Evolutionary conservation across 2,888 invertebrate genomes (phyloP).

Genomic region (Perizoma affinitatum): DNA sequence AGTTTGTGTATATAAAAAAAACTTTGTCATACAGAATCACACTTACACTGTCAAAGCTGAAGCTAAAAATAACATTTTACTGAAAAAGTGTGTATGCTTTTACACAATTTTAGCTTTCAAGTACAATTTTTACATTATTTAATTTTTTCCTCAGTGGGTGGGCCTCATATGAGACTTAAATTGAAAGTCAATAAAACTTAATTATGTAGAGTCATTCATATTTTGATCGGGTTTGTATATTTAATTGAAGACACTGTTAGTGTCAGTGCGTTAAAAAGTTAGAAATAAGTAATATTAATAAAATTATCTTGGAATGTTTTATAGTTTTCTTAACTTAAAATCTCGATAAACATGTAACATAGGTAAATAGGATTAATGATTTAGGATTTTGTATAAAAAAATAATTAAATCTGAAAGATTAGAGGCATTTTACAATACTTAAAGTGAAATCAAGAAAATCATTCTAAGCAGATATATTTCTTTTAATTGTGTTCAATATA

Average conservation of each 20-base stretch:
- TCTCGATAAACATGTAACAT: too few species aligned
- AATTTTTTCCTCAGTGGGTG: slow-evolving; percentile 21
- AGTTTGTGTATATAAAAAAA: background rate
- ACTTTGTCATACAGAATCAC: slow-evolving; percentile 8
- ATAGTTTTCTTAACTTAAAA: too few species aligned
- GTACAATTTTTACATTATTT: slow-evolving; percentile 11
- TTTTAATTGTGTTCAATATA: too few species aligned
- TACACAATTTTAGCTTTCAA: slow-evolving; percentile 13
- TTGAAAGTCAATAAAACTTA: slow-evolving; percentile 24
- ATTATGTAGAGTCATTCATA: slow-evolving; percentile 16
- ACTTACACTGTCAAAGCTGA: slow-evolving; percentile 17
- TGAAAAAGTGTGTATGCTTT: slow-evolving; percentile 9
- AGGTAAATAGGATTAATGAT: too few species aligned
- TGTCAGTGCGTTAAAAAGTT: background rate
- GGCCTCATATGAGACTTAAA: slow-evolving; percentile 22
- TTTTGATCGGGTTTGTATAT: slow-evolving; percentile 18
- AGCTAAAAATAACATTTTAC: slow-evolving; percentile 20
- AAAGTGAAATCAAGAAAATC: too few species aligned
- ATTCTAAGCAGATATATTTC: too few species aligned
- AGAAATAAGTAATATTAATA: background rate
- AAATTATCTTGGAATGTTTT: too few species aligned
- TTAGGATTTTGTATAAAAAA: too few species aligned
- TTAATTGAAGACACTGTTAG: slow-evolving; percentile 8
- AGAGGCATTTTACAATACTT: too few species aligned
- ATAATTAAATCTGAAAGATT: too few species aligned